These are phyloP conservation scores for Platanista minor DNA, from an alignment of 2,113 vertebrate species.

Conservation along the genomic window DNA sequence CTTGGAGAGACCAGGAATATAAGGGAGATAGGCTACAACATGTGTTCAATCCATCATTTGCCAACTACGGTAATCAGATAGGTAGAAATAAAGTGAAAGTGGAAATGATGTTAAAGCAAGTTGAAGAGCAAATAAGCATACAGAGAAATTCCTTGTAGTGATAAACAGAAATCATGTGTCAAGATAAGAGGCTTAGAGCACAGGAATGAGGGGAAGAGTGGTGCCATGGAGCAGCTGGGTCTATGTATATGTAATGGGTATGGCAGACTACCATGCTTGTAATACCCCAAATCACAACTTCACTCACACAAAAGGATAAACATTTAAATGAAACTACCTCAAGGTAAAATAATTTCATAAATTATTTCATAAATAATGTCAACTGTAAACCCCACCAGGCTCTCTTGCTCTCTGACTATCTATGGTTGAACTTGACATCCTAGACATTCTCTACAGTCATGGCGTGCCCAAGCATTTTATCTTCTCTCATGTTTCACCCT, in stretches of 20 bases:
- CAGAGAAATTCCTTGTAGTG: not conserved
- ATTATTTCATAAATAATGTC: not conserved
- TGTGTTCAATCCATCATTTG: not conserved
- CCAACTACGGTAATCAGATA: not conserved
- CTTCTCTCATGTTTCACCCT: not conserved
- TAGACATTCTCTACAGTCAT: rapidly evolving
- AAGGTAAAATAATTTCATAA: not conserved
- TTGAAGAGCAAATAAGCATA: not conserved
- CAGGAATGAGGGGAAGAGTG: not conserved
- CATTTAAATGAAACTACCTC: not conserved
- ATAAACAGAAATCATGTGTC: not conserved
- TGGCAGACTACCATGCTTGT: not conserved
- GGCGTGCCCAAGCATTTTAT: not conserved
- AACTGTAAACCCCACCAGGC: not conserved
- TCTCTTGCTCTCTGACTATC: not conserved
- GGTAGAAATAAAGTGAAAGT: not conserved
- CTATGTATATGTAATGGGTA: too few species aligned
- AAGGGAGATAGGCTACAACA: not conserved
- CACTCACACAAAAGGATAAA: not conserved
- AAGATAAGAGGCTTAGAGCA: not conserved
- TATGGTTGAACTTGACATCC: not conserved
- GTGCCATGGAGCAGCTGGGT: rapidly evolving
- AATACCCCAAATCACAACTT: not conserved
- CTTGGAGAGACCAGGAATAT: not conserved
- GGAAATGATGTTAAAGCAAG: not conserved